These are phyloP conservation scores for Centrocercus urophasianus DNA, from an alignment of 2,113 vertebrate species.

Conservation along the genomic window DNA sequence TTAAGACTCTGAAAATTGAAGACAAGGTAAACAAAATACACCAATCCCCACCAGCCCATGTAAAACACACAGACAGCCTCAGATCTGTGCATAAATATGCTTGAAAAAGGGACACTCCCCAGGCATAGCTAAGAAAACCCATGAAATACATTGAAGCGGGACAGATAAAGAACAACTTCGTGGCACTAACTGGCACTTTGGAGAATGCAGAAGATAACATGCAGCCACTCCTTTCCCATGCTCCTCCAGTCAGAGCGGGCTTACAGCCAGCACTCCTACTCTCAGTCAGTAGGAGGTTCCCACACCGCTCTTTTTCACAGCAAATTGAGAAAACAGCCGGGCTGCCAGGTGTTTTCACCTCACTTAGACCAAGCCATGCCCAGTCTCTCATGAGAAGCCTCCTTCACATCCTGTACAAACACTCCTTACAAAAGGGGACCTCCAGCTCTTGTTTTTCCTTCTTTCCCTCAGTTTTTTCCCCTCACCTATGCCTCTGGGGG, in stretches of 20 bases:
- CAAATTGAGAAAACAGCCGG: background rate
- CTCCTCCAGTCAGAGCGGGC: background rate
- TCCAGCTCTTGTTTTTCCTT: background rate
- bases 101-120: background rate
- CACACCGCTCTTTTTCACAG: background rate
- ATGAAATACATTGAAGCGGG: background rate
- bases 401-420: background rate
- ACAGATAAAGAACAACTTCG: background rate
- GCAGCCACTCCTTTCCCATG: background rate
- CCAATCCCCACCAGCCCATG: background rate
- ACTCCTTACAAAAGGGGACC: background rate
- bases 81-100: background rate
- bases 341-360: background rate
- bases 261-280: background rate
- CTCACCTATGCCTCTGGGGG: accelerated
- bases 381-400: background rate
- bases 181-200: background rate
- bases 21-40: background rate
- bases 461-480: background rate
- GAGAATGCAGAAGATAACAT: background rate
- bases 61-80: background rate
- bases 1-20: background rate
- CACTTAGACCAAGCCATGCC: background rate
- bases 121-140: background rate
- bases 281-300: background rate